Evolutionary conservation across 2,888 invertebrate species (phyloP), one percentile per base, ranked within the genome.

Genomic region (Nudaria mundana): DNA sequence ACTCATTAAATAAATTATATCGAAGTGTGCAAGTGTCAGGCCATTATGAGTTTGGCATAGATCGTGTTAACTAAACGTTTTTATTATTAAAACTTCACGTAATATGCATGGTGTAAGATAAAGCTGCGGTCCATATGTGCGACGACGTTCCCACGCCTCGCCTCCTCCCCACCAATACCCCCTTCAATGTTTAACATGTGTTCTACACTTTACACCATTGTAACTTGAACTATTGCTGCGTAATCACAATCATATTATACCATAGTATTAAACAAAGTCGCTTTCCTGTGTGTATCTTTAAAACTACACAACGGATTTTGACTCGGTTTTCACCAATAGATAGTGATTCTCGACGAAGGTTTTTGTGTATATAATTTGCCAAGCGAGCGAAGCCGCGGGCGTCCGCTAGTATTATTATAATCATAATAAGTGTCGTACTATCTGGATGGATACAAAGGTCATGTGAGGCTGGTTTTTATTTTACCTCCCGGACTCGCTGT

Each of bases 121-220:
- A 86, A 86, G 84, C 86, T 88, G 87, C 73, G 71, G 66, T 76
- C 81, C 87, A 86, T 67, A 86, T 86, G 87, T 84, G 84, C 74
- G 74, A 70, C 68, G 66, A 44, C 58, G 80, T 86, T 86, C 87
- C 84, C 86, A 85, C 69, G 59, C 56, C 66, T 49, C 64, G 60
- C 64, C 68, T 67, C 59, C 51, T 58, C 70, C 56, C 62, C 56
- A 40, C 61, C 46, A n/a, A 49, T 69, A 61, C 66, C 65, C 58
- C 48, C 56, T 25, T 8, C 18, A 29, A 29, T 25, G 12, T 24
- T 64, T 69, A 71, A 74, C 83, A 85, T 85, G 79, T 86, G 87
- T 73, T 64, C 42, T 25, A 65, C 51, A 66, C 85, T 84, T 43
- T 25, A 65, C 51, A 66, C 85, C 85, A 81, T 43, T 63, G 38